Percentiles rank a stretch among this genome's conserved stretches.
Conservation (phyloP, 1,140 invertebrate genomes). For the Drosophila ficusphila region DNA sequence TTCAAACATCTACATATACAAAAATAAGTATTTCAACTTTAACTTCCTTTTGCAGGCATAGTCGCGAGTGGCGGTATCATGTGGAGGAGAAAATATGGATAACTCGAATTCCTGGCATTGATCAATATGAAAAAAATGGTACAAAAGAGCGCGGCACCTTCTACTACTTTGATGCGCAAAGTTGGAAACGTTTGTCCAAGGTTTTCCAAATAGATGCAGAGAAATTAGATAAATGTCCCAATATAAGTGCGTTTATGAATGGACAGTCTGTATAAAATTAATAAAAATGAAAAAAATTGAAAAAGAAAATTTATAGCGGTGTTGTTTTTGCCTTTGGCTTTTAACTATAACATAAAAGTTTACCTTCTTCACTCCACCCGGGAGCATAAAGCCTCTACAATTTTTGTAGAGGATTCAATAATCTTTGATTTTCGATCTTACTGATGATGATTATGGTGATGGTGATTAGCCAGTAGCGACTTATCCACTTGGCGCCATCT, state of each 20-base stretch:
- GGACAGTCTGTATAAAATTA: conserved; percentile 85
- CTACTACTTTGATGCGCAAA: conserved; percentile 99
- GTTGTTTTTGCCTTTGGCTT: not conserved
- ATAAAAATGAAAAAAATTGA: conserved; percentile 83
- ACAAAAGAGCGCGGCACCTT: conserved; percentile 99
- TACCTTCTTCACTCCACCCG: too few species aligned
- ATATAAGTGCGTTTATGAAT: conserved; percentile 84
- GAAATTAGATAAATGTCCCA: conserved; percentile 91
- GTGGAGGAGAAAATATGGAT: conserved; percentile 99
- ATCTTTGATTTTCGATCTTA: too few species aligned
- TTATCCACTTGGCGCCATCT: too few species aligned
- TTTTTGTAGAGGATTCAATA: too few species aligned
- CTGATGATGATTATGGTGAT: too few species aligned
- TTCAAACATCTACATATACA: not conserved
- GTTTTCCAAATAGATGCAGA: conserved; percentile 99
- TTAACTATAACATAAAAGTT: not conserved
- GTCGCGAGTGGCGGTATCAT: conserved; percentile 99
- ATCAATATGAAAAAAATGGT: conserved; percentile 94
- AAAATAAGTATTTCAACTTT: not conserved
- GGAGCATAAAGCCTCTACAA: too few species aligned
- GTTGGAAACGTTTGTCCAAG: conserved; percentile 97
- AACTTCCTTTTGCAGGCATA: conserved; percentile 89
- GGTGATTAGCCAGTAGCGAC: too few species aligned
- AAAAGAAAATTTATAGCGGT: conserved; percentile 57
- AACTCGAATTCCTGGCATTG: conserved; percentile 96